A percentile compares a stretch with the other conserved stretches of the same genome.
Evolutionary conservation across 2,113 vertebrate species (phyloP).

Genomic region (Elgaria multicarinata): DNA sequence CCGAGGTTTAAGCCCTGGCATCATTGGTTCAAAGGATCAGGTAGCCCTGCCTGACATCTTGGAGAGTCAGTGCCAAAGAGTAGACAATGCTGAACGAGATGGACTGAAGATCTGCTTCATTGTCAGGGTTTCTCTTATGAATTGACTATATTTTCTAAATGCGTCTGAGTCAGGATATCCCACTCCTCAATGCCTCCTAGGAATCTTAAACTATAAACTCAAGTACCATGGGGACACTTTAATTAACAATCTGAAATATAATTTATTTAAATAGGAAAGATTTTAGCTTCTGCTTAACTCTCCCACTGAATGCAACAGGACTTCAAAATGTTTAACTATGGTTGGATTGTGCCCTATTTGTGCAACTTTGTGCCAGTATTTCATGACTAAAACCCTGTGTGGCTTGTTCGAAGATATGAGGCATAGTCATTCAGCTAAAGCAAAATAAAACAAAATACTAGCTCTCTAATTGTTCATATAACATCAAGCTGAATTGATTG

Average conservation of each 20-base stretch:
- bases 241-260: background rate
- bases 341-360: background rate
- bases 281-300: background rate
- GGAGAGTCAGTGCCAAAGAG: background rate
- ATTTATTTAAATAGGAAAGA: background rate
- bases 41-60: background rate
- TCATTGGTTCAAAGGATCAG: background rate
- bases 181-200: background rate
- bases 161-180: background rate
- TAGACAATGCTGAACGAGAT: background rate
- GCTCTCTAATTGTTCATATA: background rate
- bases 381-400: background rate
- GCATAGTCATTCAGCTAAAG: background rate
- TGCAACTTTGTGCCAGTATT: background rate
- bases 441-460: background rate
- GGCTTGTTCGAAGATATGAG: background rate
- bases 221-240: background rate
- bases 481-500: background rate
- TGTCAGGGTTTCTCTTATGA: background rate
- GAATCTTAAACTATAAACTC: background rate
- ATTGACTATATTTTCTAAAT: background rate
- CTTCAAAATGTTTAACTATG: background rate
- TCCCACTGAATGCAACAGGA: background rate
- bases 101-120: background rate
- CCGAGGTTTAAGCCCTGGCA: background rate